Conservation (phyloP, 2,113 vertebrate species). For the Glaucidium brasilianum region DNA sequence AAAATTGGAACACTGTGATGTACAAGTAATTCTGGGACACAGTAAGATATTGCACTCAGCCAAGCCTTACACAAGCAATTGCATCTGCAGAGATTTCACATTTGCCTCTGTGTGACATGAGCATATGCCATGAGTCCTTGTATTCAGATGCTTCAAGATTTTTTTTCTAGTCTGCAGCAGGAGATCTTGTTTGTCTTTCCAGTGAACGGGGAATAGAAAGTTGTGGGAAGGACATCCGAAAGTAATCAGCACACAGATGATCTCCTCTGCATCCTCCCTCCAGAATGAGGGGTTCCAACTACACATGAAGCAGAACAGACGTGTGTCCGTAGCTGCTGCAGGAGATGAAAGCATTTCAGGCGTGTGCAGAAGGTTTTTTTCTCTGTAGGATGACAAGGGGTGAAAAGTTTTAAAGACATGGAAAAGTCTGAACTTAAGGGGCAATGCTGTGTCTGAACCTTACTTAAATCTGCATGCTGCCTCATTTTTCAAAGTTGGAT, state of each 20-base stretch:
- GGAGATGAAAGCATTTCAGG: not conserved
- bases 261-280: not conserved
- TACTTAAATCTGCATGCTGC: not conserved
- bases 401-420: not conserved
- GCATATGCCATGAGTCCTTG: not conserved
- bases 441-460: not conserved
- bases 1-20: not conserved
- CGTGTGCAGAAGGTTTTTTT: not conserved
- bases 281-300: not conserved
- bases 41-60: not conserved
- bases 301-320: not conserved
- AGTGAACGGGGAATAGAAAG: not conserved
- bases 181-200: not conserved
- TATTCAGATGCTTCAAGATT: not conserved
- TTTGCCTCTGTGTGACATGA: not conserved
- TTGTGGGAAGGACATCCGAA: not conserved
- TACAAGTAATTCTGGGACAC: not conserved
- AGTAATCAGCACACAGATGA: not conserved
- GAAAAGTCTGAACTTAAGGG: not conserved
- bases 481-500: not conserved
- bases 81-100: not conserved
- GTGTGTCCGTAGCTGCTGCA: fast-evolving
- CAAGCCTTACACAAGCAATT: not conserved
- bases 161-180: not conserved
- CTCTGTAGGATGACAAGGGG: not conserved